Evolutionary conservation across 2,797 vertebrate genomes (phyloP), one percentile per base, ranked within the genome.

Genomic region (Alosa sapidissima): DNA sequence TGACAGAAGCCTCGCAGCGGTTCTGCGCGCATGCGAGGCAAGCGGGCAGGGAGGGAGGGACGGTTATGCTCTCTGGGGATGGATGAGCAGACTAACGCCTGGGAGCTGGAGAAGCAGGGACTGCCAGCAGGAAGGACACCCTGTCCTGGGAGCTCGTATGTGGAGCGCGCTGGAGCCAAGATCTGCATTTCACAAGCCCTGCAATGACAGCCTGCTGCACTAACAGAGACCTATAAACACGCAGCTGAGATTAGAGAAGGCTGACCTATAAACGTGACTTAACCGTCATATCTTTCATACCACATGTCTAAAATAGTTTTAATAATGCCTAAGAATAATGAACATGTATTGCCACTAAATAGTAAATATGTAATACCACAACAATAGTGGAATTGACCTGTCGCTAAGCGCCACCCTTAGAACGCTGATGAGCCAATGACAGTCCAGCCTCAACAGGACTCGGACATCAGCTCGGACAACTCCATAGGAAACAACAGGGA

Each of bases 71-170:
- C 28, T 45, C 68, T 45, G 33, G 68, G 33, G 68, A 75, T 33
- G 33, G 33, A 75, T 75, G 68, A 75, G 68, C 68, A 75, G 68
- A 41, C 68, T 33, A 75, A 36, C 68, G 33, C 33, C 68, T 45
- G 68, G 68, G 14, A 41, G 68, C 68, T 19, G 16, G 68, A 75
- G 68, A 4, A 41, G 68, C 33, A 16, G 62, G 62, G 62, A 68
- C 24, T 68, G 24, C 68, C 33, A 16, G 36, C 33, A 45, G 14
- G 33, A 75, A 75, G 36, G 68, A 75, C 68, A 21, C 28, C 14
- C 65, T 72, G 65, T 33, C 65, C 33, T 72, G 65, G 10, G 33
- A 28, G 28, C 14, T 75, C 8, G 11, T 24, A 5, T 55, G 54
- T 55, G 54, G 19, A 45, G 45, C 36, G 5, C 36, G 19, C 10